Conservation (phyloP, 2,113 vertebrate species). For the Microtus richardsoni region DNA sequence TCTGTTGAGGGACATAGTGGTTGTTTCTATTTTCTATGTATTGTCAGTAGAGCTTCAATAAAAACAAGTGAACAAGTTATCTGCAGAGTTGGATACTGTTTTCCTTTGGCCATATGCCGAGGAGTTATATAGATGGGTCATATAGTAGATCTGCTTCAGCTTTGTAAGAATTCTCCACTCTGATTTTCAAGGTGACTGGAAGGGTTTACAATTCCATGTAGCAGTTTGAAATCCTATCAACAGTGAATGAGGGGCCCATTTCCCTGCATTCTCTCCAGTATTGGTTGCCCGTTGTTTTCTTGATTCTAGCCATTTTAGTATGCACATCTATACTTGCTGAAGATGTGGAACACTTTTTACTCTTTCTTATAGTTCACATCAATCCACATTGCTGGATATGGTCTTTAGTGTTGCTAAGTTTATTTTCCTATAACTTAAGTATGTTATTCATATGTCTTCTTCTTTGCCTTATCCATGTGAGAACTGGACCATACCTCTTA, state of each 20-base stretch:
- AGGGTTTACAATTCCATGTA: not conserved
- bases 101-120: not conserved
- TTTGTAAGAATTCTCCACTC: not conserved
- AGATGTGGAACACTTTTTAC: not conserved
- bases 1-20: not conserved
- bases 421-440: not conserved
- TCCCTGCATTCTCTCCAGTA: not conserved
- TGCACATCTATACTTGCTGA: not conserved
- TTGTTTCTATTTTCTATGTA: not conserved
- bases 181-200: not conserved
- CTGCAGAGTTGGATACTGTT: not conserved
- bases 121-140: not conserved
- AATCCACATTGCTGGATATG: not conserved
- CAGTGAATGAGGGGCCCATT: not conserved
- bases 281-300: not conserved
- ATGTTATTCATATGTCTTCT: not conserved
- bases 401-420: not conserved
- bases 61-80: not conserved
- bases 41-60: not conserved
- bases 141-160: not conserved
- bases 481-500: not conserved
- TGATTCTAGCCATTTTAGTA: not conserved
- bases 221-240: not conserved
- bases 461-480: not conserved
- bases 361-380: not conserved